These are phyloP conservation scores for Tragelaphus strepsiceros DNA, from an alignment of 2,113 vertebrate genomes.

Conservation along the genomic window DNA sequence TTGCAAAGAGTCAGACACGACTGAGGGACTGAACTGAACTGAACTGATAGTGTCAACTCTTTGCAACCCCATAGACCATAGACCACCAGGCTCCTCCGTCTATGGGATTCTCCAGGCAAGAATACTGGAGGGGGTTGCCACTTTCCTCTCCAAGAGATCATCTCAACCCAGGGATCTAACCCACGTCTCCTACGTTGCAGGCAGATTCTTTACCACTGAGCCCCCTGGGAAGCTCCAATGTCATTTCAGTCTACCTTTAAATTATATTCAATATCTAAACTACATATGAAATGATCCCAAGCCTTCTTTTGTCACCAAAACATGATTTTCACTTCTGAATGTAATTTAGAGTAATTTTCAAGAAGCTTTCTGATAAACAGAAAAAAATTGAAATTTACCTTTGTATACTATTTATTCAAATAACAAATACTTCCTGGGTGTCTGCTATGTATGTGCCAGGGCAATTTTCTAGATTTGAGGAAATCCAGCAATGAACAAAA, in stretches of 20 bases:
- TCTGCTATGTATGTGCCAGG: neutral
- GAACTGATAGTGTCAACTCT: neutral
- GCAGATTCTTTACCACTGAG: neutral
- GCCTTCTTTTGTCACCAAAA: neutral
- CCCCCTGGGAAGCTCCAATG: neutral
- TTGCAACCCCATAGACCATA: fast-evolving
- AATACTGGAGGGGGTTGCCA: neutral
- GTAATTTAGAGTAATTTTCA: neutral
- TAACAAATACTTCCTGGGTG: neutral
- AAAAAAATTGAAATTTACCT: neutral
- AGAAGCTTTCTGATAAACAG: neutral
- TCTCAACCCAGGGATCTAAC: neutral
- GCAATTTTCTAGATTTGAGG: neutral
- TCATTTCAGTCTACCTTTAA: neutral
- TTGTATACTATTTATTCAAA: neutral
- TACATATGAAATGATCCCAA: neutral
- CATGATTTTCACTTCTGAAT: neutral
- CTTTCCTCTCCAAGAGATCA: neutral
- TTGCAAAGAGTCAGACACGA: too few species aligned
- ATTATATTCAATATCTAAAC: neutral
- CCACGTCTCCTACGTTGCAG: neutral
- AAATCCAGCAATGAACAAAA: neutral
- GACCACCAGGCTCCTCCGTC: neutral
- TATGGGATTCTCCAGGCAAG: neutral
- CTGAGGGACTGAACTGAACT: too few species aligned